A percentile compares a stretch with the other conserved stretches of the same genome.
Evolutionary conservation across 1,140 invertebrate species (phyloP).

Genomic region (Drosophila azteca): DNA sequence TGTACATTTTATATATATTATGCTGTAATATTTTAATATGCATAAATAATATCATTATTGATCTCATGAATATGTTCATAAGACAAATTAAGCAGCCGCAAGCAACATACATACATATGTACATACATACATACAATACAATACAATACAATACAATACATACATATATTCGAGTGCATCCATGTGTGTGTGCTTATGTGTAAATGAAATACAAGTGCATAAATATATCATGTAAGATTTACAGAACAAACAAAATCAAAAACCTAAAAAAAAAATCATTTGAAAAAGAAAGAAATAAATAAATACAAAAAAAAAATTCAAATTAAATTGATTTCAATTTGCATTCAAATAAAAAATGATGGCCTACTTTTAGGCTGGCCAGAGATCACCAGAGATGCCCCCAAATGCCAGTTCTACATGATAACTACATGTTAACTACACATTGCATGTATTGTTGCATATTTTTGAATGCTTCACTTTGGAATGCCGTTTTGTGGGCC

Average conservation of each 20-base stretch:
- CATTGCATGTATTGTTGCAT: no score
- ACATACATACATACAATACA: slow-evolving; percentile 44
- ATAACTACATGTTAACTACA: no score
- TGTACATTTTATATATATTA: slow-evolving; percentile 73
- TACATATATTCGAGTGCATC: slow-evolving; percentile 32
- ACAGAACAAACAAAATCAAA: slow-evolving; percentile 36
- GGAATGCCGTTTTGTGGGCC: no score
- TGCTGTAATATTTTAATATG: slow-evolving; percentile 73
- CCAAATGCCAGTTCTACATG: no score
- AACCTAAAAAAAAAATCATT: slow-evolving; percentile 45
- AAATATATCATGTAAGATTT: slow-evolving; percentile 70
- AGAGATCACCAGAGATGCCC: no score
- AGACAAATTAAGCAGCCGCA: slow-evolving; percentile 39
- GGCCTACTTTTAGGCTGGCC: no score
- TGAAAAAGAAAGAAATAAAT: slow-evolving; percentile 48
- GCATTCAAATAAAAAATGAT: no score
- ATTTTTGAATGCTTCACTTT: no score
- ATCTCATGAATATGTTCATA: slow-evolving; percentile 81
- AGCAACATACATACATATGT: slow-evolving; percentile 46
- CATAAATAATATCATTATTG: slow-evolving; percentile 68
- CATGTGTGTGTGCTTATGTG: slow-evolving; percentile 44
- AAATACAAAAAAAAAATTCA: slow-evolving; percentile 11
- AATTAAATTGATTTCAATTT: neutral
- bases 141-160: no score
- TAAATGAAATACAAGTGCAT: slow-evolving; percentile 71